Conservation (phyloP, 2,888 invertebrate genomes). For the Endotricha flammealis region DNA sequence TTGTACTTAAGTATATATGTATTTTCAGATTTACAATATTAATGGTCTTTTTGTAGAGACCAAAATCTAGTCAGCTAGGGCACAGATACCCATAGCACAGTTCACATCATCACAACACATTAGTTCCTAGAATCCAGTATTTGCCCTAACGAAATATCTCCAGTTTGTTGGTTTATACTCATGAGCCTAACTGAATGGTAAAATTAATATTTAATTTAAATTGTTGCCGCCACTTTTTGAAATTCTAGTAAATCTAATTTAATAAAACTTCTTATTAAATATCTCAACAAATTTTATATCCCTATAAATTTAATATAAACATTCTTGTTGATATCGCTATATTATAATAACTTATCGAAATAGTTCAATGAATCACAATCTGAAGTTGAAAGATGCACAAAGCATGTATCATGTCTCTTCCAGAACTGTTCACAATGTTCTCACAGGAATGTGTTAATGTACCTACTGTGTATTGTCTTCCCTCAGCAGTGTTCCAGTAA, state of each 20-base stretch:
- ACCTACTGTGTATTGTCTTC: conserved; percentile 46
- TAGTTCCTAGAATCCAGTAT: conserved; percentile 18
- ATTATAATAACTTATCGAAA: conserved; percentile 3
- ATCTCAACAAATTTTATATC: conserved; percentile 14
- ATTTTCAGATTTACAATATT: conserved; percentile 1
- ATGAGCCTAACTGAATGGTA: conserved; percentile 36
- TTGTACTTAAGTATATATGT: neutral
- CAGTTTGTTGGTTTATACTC: conserved; percentile 12
- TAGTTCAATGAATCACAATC: conserved; percentile 5
- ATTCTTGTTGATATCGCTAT: conserved; percentile 16
- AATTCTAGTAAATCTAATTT: conserved; percentile 6
- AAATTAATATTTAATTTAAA: conserved; percentile 22
- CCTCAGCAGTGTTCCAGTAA: conserved; percentile 40
- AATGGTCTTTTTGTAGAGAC: neutral
- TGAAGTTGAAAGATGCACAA: conserved; percentile 33
- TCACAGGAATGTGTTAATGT: conserved; percentile 28
- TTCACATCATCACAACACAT: conserved; percentile 12
- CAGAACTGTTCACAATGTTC: conserved; percentile 29
- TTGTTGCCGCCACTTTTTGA: conserved; percentile 1
- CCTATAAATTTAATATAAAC: conserved; percentile 13
- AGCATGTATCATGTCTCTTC: conserved; percentile 34
- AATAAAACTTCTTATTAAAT: conserved; percentile 13
- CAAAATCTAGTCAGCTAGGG: conserved; percentile 5
- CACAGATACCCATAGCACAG: too few relatives aligned
- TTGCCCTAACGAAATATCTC: conserved; percentile 13